Conservation (phyloP, 2,888 invertebrate species). For the Aphodius sticticus region DNA sequence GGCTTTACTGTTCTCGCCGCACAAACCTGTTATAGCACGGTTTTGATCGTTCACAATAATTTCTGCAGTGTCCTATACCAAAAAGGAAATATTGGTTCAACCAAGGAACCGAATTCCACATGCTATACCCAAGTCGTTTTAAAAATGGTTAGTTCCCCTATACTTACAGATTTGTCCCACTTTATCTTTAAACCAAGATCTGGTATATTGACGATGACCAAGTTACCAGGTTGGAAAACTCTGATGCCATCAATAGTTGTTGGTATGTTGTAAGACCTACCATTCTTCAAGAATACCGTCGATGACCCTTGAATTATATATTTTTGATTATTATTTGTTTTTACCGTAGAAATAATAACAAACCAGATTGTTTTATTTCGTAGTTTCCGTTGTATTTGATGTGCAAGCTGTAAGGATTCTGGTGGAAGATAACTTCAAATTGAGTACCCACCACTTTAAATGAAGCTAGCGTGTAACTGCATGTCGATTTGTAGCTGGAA, state of each 20-base stretch:
- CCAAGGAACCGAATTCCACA: too few relatives aligned
- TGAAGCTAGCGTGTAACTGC: constrained; percentile 9
- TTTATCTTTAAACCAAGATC: constrained; percentile 18
- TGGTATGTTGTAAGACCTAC: not conserved
- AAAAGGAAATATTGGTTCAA: too few relatives aligned
- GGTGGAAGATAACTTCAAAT: constrained; percentile 10
- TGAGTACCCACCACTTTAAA: not conserved
- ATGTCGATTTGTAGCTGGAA: constrained; percentile 5
- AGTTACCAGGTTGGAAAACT: constrained; percentile 7
- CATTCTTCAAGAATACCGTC: not conserved
- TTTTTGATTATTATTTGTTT: not conserved
- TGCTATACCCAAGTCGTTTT: too few relatives aligned
- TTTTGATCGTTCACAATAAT: constrained; percentile 7
- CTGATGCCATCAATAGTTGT: constrained; percentile 8
- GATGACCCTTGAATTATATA: not conserved
- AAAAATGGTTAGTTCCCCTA: too few relatives aligned
- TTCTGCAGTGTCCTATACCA: constrained; percentile 7
- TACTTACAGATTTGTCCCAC: constrained; percentile 7
- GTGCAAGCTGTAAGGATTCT: not conserved
- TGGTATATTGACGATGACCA: constrained; percentile 14
- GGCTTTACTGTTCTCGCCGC: constrained; percentile 9
- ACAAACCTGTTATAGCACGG: constrained; percentile 11
- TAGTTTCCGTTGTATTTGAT: constrained; percentile 6
- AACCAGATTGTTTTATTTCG: constrained; percentile 9
- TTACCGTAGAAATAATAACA: not conserved